These are phyloP conservation scores for Agriopis marginaria DNA, from an alignment of 2,888 invertebrate genomes.

Conservation along the genomic window DNA sequence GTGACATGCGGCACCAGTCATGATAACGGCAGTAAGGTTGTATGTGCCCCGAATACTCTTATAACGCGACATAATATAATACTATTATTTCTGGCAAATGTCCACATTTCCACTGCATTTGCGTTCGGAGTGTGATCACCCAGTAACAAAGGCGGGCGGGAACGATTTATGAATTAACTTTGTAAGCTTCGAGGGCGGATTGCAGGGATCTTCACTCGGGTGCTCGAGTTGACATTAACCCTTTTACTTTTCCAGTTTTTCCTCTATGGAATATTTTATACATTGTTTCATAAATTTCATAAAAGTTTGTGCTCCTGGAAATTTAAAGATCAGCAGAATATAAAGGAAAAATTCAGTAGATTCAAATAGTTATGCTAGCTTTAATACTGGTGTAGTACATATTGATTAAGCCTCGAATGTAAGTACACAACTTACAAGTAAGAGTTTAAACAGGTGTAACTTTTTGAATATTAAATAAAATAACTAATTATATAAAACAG, in stretches of 20 bases:
- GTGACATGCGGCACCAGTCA: conserved; percentile 24
- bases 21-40: conserved; percentile 21
- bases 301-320: conserved; percentile 10
- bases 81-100: conserved; percentile 40
- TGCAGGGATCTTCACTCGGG: conserved; percentile 37
- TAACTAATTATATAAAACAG: conserved; percentile 63
- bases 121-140: conserved; percentile 35
- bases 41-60: conserved; percentile 27
- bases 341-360: neutral
- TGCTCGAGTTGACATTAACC: conserved; percentile 43
- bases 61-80: conserved; percentile 31
- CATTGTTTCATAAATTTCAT: conserved; percentile 27
- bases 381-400: neutral
- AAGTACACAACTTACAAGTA: too few species aligned
- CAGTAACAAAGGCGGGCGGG: conserved; percentile 31
- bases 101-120: conserved; percentile 40
- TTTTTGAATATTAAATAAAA: conserved; percentile 41
- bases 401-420: neutral
- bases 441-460: too few species aligned
- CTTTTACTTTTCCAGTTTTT: conserved; percentile 37
- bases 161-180: conserved; percentile 41
- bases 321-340: conserved; percentile 17
- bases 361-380: conserved; percentile 7
- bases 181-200: conserved; percentile 31
- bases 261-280: conserved; percentile 33